A percentile compares a stretch with the other conserved stretches of the same genome.
Evolutionary conservation across 2,888 invertebrate species (phyloP).

Genomic region (Deroplatys truncata): DNA sequence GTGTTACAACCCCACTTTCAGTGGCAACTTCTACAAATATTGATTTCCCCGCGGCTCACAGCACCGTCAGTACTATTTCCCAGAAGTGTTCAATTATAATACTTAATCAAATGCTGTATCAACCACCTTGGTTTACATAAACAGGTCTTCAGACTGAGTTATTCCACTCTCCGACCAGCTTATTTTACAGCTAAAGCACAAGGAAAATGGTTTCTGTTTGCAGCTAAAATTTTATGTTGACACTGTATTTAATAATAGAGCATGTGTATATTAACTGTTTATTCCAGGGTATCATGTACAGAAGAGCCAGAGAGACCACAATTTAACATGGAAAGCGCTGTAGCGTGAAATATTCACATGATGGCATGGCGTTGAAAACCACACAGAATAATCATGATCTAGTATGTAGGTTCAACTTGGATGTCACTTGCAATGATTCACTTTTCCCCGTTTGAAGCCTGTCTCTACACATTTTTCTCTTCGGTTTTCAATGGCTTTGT

Average conservation of each 20-base stretch:
- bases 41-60: background rate
- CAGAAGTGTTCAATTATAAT: background rate
- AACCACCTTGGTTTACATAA: background rate
- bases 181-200: background rate
- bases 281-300: background rate
- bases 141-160: background rate
- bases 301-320: background rate
- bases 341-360: background rate
- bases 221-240: background rate
- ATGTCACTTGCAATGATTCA: no score
- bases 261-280: background rate
- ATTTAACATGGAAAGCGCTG: background rate
- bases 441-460: no score
- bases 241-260: background rate
- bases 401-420: background rate
- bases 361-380: background rate
- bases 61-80: background rate
- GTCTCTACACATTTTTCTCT: no score
- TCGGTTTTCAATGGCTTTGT: no score
- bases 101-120: background rate
- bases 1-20: background rate
- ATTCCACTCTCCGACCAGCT: background rate
- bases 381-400: background rate
- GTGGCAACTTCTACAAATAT: background rate
- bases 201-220: background rate